These are phyloP conservation scores for Chrysemys picta DNA, from an alignment of 2,113 vertebrate genomes.

Conservation along the genomic window DNA sequence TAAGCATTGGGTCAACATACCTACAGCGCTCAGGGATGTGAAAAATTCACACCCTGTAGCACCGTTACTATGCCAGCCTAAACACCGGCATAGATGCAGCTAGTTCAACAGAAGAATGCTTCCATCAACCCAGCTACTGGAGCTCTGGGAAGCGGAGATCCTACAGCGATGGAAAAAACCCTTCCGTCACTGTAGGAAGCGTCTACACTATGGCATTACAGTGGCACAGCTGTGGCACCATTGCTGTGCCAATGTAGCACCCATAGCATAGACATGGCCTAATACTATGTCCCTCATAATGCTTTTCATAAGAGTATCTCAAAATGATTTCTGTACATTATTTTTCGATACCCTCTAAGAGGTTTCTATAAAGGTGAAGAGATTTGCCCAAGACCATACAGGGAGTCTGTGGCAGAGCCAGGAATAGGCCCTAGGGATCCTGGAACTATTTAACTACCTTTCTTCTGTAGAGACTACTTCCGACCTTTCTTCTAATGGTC, in stretches of 20 bases:
- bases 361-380: not conserved
- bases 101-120: not conserved
- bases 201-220: not conserved
- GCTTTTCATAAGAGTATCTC: not conserved
- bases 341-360: not conserved
- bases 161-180: not conserved
- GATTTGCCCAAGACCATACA: not conserved
- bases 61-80: not conserved
- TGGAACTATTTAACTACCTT: not conserved
- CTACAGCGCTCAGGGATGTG: not conserved
- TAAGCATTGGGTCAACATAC: not conserved
- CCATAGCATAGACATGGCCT: not conserved
- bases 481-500: not conserved
- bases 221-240: too few relatives aligned
- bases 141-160: not conserved
- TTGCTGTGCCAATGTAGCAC: too few relatives aligned
- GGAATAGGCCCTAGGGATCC: not conserved
- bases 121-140: not conserved
- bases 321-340: not conserved
- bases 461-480: not conserved
- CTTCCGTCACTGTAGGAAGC: not conserved
- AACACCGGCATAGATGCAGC: not conserved
- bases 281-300: not conserved
- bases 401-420: not conserved
- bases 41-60: not conserved